Conservation (phyloP, 2,797 vertebrate genomes). For the Stomatorhinus walkeri region DNA sequence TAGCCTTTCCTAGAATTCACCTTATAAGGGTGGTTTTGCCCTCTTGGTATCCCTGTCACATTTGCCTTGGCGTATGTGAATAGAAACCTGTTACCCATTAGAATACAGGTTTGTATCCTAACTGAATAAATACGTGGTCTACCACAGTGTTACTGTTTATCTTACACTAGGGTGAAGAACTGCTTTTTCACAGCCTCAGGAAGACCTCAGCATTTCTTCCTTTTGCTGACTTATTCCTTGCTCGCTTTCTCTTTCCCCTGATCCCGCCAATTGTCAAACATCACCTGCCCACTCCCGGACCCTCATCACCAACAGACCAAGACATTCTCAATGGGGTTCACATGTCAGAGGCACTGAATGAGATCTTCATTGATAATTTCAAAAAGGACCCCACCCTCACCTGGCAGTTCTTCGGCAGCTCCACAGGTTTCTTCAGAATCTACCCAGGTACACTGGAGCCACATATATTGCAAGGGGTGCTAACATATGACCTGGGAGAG, state of each 20-base stretch:
- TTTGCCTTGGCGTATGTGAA: not conserved
- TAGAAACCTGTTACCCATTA: not conserved
- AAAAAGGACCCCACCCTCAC: slow-evolving; percentile 84
- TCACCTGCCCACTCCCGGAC: not conserved
- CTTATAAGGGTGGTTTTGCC: not conserved
- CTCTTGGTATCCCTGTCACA: not conserved
- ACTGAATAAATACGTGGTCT: not conserved
- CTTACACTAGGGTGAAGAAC: not conserved
- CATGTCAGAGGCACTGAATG: slow-evolving; percentile 89
- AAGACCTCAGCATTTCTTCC: not conserved
- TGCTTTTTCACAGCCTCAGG: not conserved
- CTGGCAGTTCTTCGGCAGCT: slow-evolving; percentile 95
- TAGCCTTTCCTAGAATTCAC: not conserved
- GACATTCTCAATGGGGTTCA: slow-evolving; percentile 85
- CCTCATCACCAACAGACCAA: slow-evolving; percentile 60
- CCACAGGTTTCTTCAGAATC: slow-evolving; percentile 87
- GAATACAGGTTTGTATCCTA: not conserved
- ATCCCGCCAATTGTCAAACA: not conserved
- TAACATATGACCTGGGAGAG: not conserved
- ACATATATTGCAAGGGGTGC: not conserved
- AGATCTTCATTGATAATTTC: slow-evolving; percentile 87
- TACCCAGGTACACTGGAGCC: slow-evolving; percentile 73
- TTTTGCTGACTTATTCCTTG: not conserved
- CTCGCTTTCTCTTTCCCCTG: not conserved
- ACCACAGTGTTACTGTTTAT: not conserved